Evolutionary conservation across 2,888 invertebrate species (phyloP), one percentile per base, ranked within the genome.

Genomic region (Agrotis segetum): DNA sequence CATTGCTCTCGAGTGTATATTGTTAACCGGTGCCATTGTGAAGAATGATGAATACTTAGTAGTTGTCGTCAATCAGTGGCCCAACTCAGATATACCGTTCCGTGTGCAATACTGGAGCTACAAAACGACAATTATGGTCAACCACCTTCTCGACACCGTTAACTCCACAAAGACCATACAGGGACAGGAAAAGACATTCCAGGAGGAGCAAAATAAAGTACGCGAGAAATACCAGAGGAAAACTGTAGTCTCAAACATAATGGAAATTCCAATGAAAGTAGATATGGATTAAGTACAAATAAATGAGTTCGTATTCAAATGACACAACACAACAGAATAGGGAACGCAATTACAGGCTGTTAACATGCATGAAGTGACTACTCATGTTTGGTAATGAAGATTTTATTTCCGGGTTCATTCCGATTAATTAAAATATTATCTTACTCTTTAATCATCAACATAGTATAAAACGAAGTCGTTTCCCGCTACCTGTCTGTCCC

Each of bases 251-350:
- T 9, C 7, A 47, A 59, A 62, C 11, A 67, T 24, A 56, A 62
- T 63, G 46, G 44, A 49, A 46, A 65, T 40, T 52, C 34, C 34
- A 49, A 81, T 34, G 67, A 66, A 68, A 82, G 52, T 68, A 82
- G 72, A 72, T 68, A 82, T 77, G 78, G 66, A 79, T 82, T n/a
- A 47, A 67, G 72, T 40, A 72, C 78, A 58, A 60, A 49, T 55
- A 55, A 77, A 72, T 63, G 67, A 68, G 82, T 77, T n/a, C 65
- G 21, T 82, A 82, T 79, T 72, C 52, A 56, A 79, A 82, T 82
- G 19, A 56, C 17, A 55, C 82, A 72, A 79, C 72, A 77, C 74
- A 60, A 77, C 77, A 65, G 50, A 59, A 9, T 29, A 58, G 5
- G 21, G 44, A 53, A 52, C 44, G 13, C 29, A 67, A 49, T 34